phyloP scores from a whole-genome alignment of 1,140 invertebrate species.

The Trichomalopsis sarcophagae region DNA sequence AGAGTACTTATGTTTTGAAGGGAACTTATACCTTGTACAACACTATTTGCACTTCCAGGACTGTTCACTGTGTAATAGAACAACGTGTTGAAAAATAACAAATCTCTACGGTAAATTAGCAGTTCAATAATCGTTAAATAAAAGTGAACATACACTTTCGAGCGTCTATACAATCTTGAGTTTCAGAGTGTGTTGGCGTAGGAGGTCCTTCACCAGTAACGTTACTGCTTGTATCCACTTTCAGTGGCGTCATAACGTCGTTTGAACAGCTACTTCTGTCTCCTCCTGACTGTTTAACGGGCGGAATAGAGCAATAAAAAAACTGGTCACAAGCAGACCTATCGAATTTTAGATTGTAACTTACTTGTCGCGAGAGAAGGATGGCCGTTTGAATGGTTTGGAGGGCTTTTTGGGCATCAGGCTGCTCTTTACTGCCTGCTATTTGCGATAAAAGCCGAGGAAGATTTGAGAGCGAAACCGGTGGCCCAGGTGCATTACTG shows the following conservation, averaged over 20 bases:
- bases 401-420: slow-evolving; percentile 77
- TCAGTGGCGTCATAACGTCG: slow-evolving; percentile 74
- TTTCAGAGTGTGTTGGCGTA: slow-evolving; percentile 83
- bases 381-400: slow-evolving; percentile 79
- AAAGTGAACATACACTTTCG: slow-evolving; percentile 74
- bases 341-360: slow-evolving; percentile 11
- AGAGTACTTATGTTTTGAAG: slow-evolving; percentile 75
- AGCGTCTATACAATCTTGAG: slow-evolving; percentile 78
- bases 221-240: slow-evolving; percentile 77
- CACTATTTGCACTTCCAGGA: slow-evolving; percentile 70
- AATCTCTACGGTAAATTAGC: background rate
- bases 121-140: background rate
- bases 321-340: background rate
- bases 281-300: slow-evolving; percentile 63
- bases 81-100: background rate
- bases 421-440: slow-evolving; percentile 74
- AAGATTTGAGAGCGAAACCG: slow-evolving; percentile 74
- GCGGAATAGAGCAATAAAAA: background rate
- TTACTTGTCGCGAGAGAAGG: slow-evolving; percentile 74
- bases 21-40: slow-evolving; percentile 74
- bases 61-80: slow-evolving; percentile 68
- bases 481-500: slow-evolving; percentile 75
- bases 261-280: slow-evolving; percentile 69
- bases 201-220: slow-evolving; percentile 78
- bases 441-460: slow-evolving; percentile 76